phyloP scores from a whole-genome alignment of 2,888 invertebrate genomes.

The Lithophane ornitopus region DNA sequence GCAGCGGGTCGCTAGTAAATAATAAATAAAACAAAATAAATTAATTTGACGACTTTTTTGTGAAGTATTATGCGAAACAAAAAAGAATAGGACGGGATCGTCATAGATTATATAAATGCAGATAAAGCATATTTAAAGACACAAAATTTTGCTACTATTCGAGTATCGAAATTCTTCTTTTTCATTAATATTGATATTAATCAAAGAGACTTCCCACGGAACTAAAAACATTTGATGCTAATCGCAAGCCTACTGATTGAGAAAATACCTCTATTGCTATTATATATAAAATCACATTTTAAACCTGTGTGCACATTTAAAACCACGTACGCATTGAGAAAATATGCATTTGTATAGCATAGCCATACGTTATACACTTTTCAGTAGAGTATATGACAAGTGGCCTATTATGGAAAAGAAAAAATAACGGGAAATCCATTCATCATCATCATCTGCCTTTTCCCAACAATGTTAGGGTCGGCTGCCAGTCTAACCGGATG shows the following conservation, averaged over 20 bases:
- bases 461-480: no score
- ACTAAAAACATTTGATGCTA: constrained; percentile 34
- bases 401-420: not conserved
- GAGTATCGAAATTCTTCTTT: not conserved
- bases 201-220: constrained; percentile 36
- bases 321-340: constrained; percentile 34
- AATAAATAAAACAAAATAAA: no score
- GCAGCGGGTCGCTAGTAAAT: no score
- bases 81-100: not conserved
- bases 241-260: constrained; percentile 49
- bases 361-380: not conserved
- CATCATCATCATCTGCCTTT: no score
- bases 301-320: constrained; percentile 56
- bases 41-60: no score
- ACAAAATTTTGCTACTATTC: not conserved
- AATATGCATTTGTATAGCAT: not conserved
- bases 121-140: constrained; percentile 17
- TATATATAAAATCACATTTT: constrained; percentile 67
- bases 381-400: not conserved
- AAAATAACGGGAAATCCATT: no score
- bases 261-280: constrained; percentile 57
- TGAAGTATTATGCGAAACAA: not conserved
- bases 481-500: no score
- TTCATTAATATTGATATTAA: not conserved
- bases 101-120: constrained; percentile 34